phyloP scores from a whole-genome alignment of 2,797 vertebrate species.

The Babyrousa celebensis region DNA sequence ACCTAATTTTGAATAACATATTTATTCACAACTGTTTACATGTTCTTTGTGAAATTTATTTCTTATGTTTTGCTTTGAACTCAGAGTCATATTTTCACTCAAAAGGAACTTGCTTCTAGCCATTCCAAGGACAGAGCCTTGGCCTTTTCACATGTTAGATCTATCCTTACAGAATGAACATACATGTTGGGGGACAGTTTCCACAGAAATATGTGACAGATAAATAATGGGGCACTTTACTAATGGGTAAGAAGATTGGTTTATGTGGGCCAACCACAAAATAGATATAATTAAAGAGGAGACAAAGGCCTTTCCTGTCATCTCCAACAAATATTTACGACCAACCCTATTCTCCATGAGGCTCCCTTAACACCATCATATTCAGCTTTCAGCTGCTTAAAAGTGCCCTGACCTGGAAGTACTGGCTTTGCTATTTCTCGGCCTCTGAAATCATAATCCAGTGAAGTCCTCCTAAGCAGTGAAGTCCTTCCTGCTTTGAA shows the following conservation, averaged over 20 bases:
- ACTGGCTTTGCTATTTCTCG: not conserved
- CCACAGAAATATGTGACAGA: conserved; percentile 22
- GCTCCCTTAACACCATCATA: not conserved
- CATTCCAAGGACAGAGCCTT: conserved; percentile 30
- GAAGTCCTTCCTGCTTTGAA: not conserved
- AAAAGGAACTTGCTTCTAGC: conserved; percentile 43
- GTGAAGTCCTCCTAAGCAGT: not conserved
- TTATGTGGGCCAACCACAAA: conserved; percentile 20
- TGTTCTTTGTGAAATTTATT: not conserved
- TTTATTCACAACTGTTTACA: conserved; percentile 19
- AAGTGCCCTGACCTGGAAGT: not conserved
- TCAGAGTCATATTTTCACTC: conserved; percentile 40
- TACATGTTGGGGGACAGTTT: not conserved
- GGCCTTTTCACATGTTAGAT: not conserved
- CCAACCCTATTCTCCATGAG: conserved; percentile 15
- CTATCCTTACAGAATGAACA: conserved; percentile 27
- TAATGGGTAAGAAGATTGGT: not conserved
- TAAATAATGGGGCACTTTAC: not conserved
- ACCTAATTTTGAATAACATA: conserved; percentile 61
- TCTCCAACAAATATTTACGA: conserved; percentile 67
- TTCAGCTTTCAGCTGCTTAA: not conserved
- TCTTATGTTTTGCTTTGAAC: conserved; percentile 62
- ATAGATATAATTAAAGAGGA: not conserved
- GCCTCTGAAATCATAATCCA: conserved; percentile 14
- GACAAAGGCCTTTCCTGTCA: conserved; percentile 51